A percentile compares a stretch with the other conserved stretches of the same genome.
These are phyloP conservation scores for Drosophila takahashii DNA, from an alignment of 1,140 invertebrate genomes.

Conservation along the genomic window DNA sequence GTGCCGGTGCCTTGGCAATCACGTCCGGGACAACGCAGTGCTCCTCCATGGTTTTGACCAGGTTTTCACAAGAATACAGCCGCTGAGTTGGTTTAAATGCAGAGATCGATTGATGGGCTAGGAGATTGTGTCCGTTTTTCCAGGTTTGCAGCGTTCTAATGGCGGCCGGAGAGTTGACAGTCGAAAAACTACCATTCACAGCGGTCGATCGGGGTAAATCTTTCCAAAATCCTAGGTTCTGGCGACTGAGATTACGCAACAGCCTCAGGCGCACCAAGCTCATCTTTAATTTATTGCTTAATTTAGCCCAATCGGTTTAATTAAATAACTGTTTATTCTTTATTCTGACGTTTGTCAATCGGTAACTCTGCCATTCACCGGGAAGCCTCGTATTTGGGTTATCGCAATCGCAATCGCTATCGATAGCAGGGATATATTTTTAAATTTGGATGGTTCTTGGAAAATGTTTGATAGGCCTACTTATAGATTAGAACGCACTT, in stretches of 20 bases:
- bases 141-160: constrained; percentile 39
- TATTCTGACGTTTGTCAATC: background rate
- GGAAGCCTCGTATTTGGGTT: background rate
- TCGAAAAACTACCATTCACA: constrained; percentile 35
- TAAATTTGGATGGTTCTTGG: constrained; percentile 5
- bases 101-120: constrained; percentile 21
- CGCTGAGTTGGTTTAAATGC: constrained; percentile 16
- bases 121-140: background rate
- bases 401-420: constrained; percentile 11
- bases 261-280: constrained; percentile 3
- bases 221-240: background rate
- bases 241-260: constrained; percentile 3
- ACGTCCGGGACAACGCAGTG: constrained; percentile 80
- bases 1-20: constrained; percentile 59
- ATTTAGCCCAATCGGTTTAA: background rate
- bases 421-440: constrained; percentile 9
- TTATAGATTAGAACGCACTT: background rate
- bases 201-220: background rate
- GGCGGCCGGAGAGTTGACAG: constrained; percentile 35
- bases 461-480: background rate
- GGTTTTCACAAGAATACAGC: constrained; percentile 9
- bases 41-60: constrained; percentile 61
- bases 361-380: constrained; percentile 49
- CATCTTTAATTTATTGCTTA: constrained; percentile 12
- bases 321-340: constrained; percentile 10